A percentile compares a stretch with the other conserved stretches of the same genome.
These are phyloP conservation scores for Virgularia gustaviana DNA, from an alignment of 92 coral and sea anemone genomes.

Conservation along the genomic window DNA sequence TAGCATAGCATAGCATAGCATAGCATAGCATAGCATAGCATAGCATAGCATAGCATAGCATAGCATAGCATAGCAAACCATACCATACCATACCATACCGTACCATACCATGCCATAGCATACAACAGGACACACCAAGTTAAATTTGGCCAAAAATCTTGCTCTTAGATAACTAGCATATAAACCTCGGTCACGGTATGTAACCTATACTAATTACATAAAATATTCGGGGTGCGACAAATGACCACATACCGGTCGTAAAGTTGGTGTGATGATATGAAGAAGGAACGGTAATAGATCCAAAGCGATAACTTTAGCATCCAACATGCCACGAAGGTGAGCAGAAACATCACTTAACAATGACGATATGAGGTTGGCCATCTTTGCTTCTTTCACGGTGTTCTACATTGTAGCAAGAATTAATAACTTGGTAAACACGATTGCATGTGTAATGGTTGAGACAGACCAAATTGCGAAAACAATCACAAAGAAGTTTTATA, in stretches of 20 bases:
- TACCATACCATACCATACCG: no score
- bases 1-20: not conserved
- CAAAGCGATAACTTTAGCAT: constrained; percentile 56
- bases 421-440: no score
- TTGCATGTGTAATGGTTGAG: no score
- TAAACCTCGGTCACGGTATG: not conserved
- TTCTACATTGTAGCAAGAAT: constrained; percentile 54
- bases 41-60: no score
- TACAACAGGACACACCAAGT: no score
- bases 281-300: constrained; percentile 76
- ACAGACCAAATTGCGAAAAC: no score
- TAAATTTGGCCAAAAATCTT: not conserved
- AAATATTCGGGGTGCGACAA: no score
- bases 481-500: no score
- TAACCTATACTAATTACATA: not conserved
- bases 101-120: no score
- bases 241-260: constrained; percentile 76
- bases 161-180: not conserved
- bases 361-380: constrained; percentile 58
- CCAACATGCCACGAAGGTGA: constrained; percentile 60
- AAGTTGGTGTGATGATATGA: constrained; percentile 77
- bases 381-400: constrained; percentile 60
- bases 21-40: no score
- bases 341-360: constrained; percentile 76
- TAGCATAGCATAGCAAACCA: no score